phyloP scores from a whole-genome alignment of 2,888 invertebrate species.

The Fragum sueziense region DNA sequence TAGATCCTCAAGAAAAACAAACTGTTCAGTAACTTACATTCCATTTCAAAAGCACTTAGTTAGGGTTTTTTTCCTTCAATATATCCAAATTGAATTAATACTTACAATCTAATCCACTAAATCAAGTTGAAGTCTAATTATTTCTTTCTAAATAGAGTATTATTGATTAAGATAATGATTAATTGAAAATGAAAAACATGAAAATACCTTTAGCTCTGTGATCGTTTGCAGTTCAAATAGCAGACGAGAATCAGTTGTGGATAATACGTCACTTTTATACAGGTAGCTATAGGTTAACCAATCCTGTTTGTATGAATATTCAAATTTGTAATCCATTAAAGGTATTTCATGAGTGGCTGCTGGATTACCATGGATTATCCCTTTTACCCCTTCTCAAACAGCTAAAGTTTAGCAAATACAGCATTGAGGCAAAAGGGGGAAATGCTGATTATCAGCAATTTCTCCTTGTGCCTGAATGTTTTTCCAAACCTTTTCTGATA shows the following conservation, averaged over 20 bases:
- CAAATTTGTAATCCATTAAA: slow-evolving; percentile 7
- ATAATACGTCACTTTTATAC: slow-evolving; percentile 3
- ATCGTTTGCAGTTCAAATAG: not conserved
- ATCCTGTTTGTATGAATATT: not conserved
- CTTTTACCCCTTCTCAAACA: not conserved
- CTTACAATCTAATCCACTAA: no score
- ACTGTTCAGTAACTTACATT: no score
- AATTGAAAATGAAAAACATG: no score
- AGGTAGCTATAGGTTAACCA: not conserved
- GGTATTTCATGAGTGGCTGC: not conserved
- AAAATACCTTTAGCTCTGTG: not conserved
- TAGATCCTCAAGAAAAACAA: no score
- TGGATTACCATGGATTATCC: not conserved
- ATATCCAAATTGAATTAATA: no score
- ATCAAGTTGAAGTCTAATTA: no score
- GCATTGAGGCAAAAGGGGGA: not conserved
- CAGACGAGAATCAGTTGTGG: not conserved
- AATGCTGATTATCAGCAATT: not conserved
- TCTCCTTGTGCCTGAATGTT: not conserved
- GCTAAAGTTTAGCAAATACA: not conserved
- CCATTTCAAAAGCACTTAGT: no score
- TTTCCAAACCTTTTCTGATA: not conserved
- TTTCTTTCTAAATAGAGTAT: no score
- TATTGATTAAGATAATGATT: no score
- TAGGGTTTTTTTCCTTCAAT: no score